These are phyloP conservation scores for Lethenteron camtschaticum DNA, from an alignment of 2,113 vertebrate species.

Conservation along the genomic window DNA sequence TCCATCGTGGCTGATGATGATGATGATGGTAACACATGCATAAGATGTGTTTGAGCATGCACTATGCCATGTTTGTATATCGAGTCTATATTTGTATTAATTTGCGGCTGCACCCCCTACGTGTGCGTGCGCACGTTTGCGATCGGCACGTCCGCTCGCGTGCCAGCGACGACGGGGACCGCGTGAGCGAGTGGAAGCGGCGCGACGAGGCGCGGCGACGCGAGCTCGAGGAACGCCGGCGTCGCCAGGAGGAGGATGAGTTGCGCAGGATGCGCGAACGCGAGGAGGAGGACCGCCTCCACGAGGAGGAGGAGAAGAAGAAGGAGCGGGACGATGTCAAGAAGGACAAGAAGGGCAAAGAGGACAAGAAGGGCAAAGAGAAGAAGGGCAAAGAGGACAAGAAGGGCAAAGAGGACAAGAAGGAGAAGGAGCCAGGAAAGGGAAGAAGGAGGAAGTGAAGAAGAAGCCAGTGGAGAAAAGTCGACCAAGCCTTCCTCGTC, in stretches of 20 bases:
- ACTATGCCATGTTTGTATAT: neutral
- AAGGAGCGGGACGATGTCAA: constrained; percentile 23
- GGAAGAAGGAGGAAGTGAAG: no score
- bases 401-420: neutral
- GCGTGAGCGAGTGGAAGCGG: constrained; percentile 85
- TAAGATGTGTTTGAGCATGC: neutral
- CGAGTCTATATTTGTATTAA: constrained; percentile 1
- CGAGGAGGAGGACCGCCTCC: constrained; percentile 65
- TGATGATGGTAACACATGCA: neutral
- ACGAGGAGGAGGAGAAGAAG: constrained; percentile 49
- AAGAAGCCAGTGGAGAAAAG: no score
- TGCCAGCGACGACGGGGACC: constrained; percentile 47
- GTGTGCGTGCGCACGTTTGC: neutral
- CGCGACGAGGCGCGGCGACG: constrained; percentile 53
- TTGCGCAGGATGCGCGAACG: constrained; percentile 53
- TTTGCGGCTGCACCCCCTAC: neutral
- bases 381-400: neutral
- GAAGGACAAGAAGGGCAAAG: constrained; percentile 8
- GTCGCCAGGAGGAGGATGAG: constrained; percentile 72
- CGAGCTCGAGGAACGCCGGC: constrained; percentile 69
- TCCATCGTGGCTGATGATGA: neutral
- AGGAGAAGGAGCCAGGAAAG: no score
- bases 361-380: neutral
- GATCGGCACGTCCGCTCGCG: constrained; percentile 10
- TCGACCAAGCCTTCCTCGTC: no score